These are phyloP conservation scores for Otocyon megalotis DNA, from an alignment of 2,113 vertebrate genomes.

Conservation along the genomic window DNA sequence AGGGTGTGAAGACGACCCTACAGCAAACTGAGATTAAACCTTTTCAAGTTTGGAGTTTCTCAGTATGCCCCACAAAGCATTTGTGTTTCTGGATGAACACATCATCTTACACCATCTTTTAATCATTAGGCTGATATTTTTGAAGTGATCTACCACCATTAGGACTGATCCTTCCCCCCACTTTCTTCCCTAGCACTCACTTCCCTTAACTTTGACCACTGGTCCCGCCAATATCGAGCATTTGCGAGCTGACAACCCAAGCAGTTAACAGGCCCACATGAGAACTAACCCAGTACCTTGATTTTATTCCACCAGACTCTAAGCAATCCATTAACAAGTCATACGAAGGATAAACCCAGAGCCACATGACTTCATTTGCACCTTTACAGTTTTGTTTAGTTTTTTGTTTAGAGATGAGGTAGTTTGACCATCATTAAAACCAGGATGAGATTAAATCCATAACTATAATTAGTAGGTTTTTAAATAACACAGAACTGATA, in stretches of 20 bases:
- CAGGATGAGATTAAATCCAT: background rate
- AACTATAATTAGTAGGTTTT: slow-evolving; percentile 34
- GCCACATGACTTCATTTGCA: background rate
- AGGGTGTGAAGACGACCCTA: background rate
- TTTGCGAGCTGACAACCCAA: slow-evolving; percentile 8
- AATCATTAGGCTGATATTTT: background rate
- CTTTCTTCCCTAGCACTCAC: background rate
- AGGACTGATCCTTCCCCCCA: background rate
- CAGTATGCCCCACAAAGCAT: background rate
- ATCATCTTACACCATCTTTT: background rate
- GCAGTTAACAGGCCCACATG: background rate
- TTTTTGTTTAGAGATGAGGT: background rate
- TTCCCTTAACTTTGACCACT: background rate
- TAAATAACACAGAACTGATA: slow-evolving; percentile 20
- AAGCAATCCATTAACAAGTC: background rate
- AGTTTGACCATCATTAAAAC: background rate
- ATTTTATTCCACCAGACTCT: background rate
- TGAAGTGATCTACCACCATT: background rate
- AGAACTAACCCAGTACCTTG: background rate
- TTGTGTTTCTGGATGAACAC: background rate
- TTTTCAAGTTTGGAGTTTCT: background rate
- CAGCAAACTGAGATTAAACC: background rate
- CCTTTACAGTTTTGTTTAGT: background rate
- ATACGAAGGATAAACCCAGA: background rate
- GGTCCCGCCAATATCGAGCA: background rate